A percentile compares a stretch with the other conserved stretches of the same genome.
Conservation (phyloP, 2,888 invertebrate genomes). For the Deroplatys truncata region DNA sequence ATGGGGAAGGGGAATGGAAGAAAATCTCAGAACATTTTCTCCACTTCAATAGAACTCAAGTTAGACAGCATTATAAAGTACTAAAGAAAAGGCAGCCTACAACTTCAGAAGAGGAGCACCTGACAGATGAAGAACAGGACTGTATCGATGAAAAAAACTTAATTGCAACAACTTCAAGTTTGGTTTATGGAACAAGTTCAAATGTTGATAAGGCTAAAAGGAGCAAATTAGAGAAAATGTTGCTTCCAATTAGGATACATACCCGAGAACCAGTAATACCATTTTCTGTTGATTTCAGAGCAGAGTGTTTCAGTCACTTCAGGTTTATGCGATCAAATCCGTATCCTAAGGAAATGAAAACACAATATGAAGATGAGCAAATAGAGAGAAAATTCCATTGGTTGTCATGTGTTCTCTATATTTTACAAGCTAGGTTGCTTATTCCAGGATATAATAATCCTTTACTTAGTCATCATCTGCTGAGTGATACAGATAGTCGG, state of each 20-base stretch:
- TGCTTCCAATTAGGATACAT: background rate
- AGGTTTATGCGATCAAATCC: background rate
- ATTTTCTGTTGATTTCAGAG: too few species aligned
- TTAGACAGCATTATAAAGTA: background rate
- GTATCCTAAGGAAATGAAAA: background rate
- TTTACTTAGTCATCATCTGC: background rate
- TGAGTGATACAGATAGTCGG: background rate
- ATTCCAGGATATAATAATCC: background rate
- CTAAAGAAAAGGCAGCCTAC: background rate
- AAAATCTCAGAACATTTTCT: background rate
- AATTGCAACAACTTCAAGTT: background rate
- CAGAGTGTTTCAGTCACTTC: background rate
- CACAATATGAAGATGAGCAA: background rate
- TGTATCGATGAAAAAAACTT: background rate
- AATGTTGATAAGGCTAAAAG: background rate
- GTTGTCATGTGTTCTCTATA: background rate
- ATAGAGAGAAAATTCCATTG: background rate
- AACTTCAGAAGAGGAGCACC: background rate
- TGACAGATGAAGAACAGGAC: too few species aligned
- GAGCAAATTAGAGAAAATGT: background rate
- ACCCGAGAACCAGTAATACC: background rate
- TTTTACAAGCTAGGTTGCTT: background rate
- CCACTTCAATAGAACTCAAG: background rate
- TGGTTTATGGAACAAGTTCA: background rate
- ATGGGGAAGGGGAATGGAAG: background rate